phyloP scores from a whole-genome alignment of 2,113 vertebrate genomes.

The Stigmatopora nigra region DNA sequence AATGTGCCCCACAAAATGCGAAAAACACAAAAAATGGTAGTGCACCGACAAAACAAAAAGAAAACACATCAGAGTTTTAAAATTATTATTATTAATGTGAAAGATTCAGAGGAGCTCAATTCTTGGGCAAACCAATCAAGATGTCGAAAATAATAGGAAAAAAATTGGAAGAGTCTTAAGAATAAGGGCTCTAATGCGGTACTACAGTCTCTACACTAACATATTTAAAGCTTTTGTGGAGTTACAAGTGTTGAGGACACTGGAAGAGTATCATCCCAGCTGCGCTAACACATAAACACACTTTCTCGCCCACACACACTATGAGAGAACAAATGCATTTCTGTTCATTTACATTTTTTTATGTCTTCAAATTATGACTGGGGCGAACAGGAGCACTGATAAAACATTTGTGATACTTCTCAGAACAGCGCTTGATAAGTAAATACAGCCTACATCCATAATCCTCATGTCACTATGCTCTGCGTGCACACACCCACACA shows the following conservation, averaged over 20 bases:
- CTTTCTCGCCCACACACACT: slow-evolving; percentile 47
- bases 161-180: background rate
- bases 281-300: slow-evolving; percentile 43
- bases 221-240: slow-evolving; percentile 65
- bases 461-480: slow-evolving; percentile 71
- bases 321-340: slow-evolving; percentile 45
- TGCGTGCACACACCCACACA: slow-evolving; percentile 35
- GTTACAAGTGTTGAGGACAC: slow-evolving; percentile 62
- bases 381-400: slow-evolving; percentile 24
- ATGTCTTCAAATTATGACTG: slow-evolving; percentile 39
- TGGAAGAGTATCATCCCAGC: slow-evolving; percentile 50
- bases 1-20: too few species aligned
- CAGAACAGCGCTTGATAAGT: slow-evolving; percentile 75
- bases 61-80: too few species aligned
- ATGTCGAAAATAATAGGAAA: too few species aligned
- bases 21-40: too few species aligned
- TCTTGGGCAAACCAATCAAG: too few species aligned
- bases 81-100: too few species aligned
- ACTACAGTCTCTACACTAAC: slow-evolving; percentile 11
- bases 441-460: slow-evolving; percentile 72
- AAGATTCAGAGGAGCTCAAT: too few species aligned
- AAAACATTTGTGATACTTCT: slow-evolving; percentile 67
- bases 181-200: slow-evolving; percentile 5
- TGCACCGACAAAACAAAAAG: too few species aligned
- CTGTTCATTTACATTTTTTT: slow-evolving; percentile 8